phyloP scores from a whole-genome alignment of 2,797 vertebrate species.

The Coregonus ussuriensis region DNA sequence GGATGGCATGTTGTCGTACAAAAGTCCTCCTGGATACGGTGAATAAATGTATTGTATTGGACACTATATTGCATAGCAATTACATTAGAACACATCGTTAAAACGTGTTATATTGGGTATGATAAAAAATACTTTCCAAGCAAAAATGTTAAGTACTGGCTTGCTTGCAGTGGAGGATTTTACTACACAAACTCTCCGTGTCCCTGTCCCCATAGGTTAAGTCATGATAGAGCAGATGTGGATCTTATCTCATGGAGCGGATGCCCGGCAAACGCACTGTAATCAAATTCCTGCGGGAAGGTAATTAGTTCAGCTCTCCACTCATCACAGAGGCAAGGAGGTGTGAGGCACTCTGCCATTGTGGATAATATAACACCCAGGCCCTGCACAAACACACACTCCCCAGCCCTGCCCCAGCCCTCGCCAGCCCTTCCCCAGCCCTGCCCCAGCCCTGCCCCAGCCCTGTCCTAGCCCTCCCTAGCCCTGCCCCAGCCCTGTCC shows the following conservation, averaged over 20 bases:
- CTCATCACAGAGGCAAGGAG: constrained; percentile 1
- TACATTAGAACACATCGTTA: background rate
- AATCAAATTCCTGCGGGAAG: constrained; percentile 49
- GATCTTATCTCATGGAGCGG: constrained; percentile 14
- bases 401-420: background rate
- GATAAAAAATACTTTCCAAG: no score
- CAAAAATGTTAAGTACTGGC: background rate
- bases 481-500: background rate
- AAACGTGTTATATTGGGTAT: no score
- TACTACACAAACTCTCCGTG: background rate
- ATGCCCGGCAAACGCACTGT: constrained; percentile 37
- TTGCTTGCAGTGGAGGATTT: constrained; percentile 3
- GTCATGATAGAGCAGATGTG: background rate
- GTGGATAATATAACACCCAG: background rate
- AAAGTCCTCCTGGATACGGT: background rate
- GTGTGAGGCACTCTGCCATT: background rate
- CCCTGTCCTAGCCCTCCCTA: no score
- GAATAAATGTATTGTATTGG: background rate
- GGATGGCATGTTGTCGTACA: background rate
- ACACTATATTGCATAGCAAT: background rate
- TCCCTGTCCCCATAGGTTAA: background rate
- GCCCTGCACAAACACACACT: background rate
- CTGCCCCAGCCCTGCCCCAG: background rate
- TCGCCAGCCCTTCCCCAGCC: background rate
- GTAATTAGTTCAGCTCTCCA: constrained; percentile 48